Evolutionary conservation across 2,113 vertebrate genomes (phyloP), one percentile per base, ranked within the genome.

Genomic region (Pseudois nayaur): DNA sequence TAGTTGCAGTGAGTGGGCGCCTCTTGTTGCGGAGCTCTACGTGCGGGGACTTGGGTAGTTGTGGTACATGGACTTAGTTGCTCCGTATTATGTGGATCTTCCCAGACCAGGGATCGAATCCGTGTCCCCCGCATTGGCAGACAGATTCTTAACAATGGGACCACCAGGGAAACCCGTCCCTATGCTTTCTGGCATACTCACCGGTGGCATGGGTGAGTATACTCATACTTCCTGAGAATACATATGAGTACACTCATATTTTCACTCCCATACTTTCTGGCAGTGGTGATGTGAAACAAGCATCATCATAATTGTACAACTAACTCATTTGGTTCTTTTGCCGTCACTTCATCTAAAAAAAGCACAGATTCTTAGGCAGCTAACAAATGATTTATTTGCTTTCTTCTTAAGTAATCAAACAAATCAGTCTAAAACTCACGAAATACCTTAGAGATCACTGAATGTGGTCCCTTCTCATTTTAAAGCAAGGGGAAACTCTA

Each of bases 371-470:
- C 87, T 81, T 89, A 36, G 43, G 95, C 64, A 50, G 16, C 36
- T 79, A 91, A 54, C 23, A 54, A 88, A 87, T 71, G 54, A 83
- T 94, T 87, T 64, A 79, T 91, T 94, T 91, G 57, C 89, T 85
- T 93, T 94, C 93, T 96, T 90, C 60, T 91, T 93, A 78, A 82
- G 52, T 62, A 94, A 84, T 31, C 86, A 59, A 93, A 97, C 91
- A 64, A 97, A 95, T 96, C 74, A 81, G 55, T 57, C 89, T 94
- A 64, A 94, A 95, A 60, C 15, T 67, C 59, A 55, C 45, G 79
- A 93, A 96, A 96, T 52, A 89, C 59, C 67, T 93, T 40, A 64
- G 85, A 96, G 92, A 52, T 55, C 81, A 82, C 81, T 52, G 50
- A 88, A 90, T 88, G 21, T 40, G 36, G 50, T 45, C 27, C n/a